Percentiles rank a stretch among this genome's conserved stretches.
phyloP scores from a whole-genome alignment of 1,140 invertebrate species.

The Pseudobourletiella spinata region DNA sequence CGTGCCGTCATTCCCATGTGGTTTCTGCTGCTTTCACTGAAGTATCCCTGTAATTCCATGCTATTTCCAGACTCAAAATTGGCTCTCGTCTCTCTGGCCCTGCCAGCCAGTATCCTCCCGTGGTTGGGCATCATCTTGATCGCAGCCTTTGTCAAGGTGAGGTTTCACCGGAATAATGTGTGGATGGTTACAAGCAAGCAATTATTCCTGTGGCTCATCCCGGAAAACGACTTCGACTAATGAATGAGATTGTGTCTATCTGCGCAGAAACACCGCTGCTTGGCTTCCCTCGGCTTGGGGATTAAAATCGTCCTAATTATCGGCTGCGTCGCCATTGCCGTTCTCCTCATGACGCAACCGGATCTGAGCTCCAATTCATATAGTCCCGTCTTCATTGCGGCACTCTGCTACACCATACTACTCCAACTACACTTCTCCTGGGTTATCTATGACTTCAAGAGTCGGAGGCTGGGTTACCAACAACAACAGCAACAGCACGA shows the following conservation, averaged over 20 bases:
- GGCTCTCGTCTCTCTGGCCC: background rate
- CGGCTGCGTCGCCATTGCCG: background rate
- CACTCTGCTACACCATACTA: background rate
- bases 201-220: background rate
- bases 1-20: too few species aligned
- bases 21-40: background rate
- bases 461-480: background rate
- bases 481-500: background rate
- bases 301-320: background rate
- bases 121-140: background rate
- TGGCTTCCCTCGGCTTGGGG: background rate
- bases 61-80: background rate
- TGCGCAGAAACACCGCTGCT: background rate
- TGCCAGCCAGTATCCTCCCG: background rate
- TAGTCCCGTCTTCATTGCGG: background rate
- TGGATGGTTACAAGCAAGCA: background rate
- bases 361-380: background rate
- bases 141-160: background rate
- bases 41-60: background rate
- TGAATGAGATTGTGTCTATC: too few species aligned
- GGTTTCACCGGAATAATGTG: background rate
- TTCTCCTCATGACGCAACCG: background rate
- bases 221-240: background rate
- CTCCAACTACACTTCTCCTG: conserved; percentile 4
- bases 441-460: background rate